Evolutionary conservation across 2,797 vertebrate species (phyloP), one percentile per base, ranked within the genome.

Genomic region (Pseudomugil tenellus): DNA sequence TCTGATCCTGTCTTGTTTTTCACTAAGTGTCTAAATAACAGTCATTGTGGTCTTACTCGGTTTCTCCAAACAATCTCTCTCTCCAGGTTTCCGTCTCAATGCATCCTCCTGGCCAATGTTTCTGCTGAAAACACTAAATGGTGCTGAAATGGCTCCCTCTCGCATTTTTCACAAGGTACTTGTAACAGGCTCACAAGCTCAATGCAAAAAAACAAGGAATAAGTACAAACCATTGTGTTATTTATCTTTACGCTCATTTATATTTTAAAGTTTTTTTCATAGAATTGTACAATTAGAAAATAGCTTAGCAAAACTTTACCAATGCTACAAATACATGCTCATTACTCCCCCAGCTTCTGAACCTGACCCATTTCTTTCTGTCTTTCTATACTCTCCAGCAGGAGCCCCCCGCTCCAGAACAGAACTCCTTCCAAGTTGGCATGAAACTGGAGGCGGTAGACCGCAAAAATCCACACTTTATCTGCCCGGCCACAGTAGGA

Each of bases 31-130:
- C 2, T 14, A 12, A n/a, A n/a, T n/a, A n/a, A 32, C 14, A 2
- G 23, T 21, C 2, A 11, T 17, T 14, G 17, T 43, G 29, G 14
- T 73, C 6, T 63, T 4, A 41, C 26, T 12, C 25, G 49, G 12
- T 13, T 26, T n/a, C 21, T 29, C 60, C 6, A 23, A 55, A 60
- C 21, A 34, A 8, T 64, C 12, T 25, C 37, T 11, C 66, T 78
- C 75, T 64, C 32, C 90, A 99, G 98, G 98, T 76, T 99, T 99
- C 87, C 95, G 98, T 46, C 93, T 99, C 79, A 99, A 99, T 58
- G 98, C 98, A 12, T 99, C 97, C 16, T 99, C 98, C 67, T 99
- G 98, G 98, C 97, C 97, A 69, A 99, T 99, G 98, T 99, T 99
- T 81, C 96, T 99, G 72, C 87, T 99, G 91, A 99, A 98, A 94